Evolutionary conservation across 2,888 invertebrate genomes (phyloP), one percentile per base, ranked within the genome.

Genomic region (Drosophila meridionalis): DNA sequence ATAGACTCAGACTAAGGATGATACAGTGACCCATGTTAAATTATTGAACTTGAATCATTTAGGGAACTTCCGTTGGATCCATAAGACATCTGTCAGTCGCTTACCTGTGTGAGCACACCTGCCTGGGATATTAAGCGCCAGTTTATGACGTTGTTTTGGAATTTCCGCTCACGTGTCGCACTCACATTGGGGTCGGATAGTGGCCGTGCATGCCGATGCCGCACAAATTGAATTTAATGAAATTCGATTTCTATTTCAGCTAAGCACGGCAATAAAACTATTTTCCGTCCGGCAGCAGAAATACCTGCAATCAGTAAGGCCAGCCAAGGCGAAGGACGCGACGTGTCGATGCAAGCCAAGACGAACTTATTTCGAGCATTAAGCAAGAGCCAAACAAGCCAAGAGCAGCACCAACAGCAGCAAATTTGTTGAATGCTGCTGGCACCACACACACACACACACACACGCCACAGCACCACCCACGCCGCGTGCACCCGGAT

Each of bases 241-340:
- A 83, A 79, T 83, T 52, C 68, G 81, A 83, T 77, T 52, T 34
- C 50, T 50, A 50, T 52, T 86, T 83, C 66, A 73, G 70, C 73
- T 66, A 71, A 80, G 82, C 63, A 73, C 69, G 48, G 52, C 40
- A 75, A 72, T 73, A 72, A 73, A 80, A 86, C 87, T 80, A 78
- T 75, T 63, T 61, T 56, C 69, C 68, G 60, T 62, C 53, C 47
- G 50, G 62, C 64, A 11, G 47, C 50, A 63, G 64, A 42, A 61
- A 65, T 58, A 48, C 66, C 61, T 52, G 36, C 69, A 69, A 58
- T 63, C 53, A 62, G 28, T 63, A 64, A 45, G 43, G n/a, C 45
- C 48, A 53, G 45, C 47, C 47, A 63, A 64, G 56, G 60, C 42
- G 20, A 36, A 43, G 45, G 30, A 47, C 28, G 40, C 26, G 14